phyloP scores from a whole-genome alignment of 2,888 invertebrate genomes.

The Branchellion lobata region DNA sequence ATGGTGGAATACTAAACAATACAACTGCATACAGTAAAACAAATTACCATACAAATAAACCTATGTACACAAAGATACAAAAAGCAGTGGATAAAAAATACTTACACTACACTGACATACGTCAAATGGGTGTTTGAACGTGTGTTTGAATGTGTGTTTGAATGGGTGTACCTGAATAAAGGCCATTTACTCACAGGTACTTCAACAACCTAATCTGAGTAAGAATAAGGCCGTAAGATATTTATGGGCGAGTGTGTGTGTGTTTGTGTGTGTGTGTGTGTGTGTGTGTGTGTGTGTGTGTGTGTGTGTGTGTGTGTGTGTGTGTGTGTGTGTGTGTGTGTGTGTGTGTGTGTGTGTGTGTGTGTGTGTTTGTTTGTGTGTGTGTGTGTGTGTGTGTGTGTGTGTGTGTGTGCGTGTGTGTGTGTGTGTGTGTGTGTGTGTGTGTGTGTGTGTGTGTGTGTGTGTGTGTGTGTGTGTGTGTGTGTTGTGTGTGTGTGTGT shows the following conservation, averaged over 20 bases:
- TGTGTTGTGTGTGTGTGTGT: slow-evolving; percentile 10
- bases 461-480: slow-evolving; percentile 26
- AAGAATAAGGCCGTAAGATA: no score
- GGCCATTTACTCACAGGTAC: no score
- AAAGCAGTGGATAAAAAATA: no score
- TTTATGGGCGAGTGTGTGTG: slow-evolving; percentile 17
- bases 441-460: slow-evolving; percentile 32
- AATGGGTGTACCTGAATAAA: no score
- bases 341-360: slow-evolving; percentile 32
- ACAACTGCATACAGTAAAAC: no score
- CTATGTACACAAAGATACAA: no score
- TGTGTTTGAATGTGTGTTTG: no score
- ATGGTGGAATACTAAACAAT: no score
- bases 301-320: slow-evolving; percentile 28
- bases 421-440: slow-evolving; percentile 33
- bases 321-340: slow-evolving; percentile 28
- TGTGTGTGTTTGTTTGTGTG: slow-evolving; percentile 30
- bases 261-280: slow-evolving; percentile 32
- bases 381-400: slow-evolving; percentile 19
- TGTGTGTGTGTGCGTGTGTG: slow-evolving; percentile 6
- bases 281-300: slow-evolving; percentile 34
- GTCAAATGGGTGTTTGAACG: no score
- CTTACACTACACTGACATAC: no score
- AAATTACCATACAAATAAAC: no score
- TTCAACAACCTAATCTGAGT: no score